Conservation (phyloP, 2,888 invertebrate genomes). For the Orchesella flavescens region DNA sequence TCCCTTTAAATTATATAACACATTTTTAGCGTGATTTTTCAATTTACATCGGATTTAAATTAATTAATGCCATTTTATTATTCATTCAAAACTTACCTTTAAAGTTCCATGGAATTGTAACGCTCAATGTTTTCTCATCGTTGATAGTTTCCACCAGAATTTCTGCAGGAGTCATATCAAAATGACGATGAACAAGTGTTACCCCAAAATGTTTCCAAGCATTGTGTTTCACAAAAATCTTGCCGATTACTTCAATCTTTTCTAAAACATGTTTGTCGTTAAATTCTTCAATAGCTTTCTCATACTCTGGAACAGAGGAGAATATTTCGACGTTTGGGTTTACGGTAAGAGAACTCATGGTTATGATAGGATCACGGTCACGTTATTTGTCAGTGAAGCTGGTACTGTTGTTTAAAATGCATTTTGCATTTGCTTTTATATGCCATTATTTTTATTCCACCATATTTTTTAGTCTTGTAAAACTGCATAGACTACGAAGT, state of each 20-base stretch:
- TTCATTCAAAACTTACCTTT: background rate
- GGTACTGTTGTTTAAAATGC: no score
- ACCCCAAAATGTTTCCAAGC: background rate
- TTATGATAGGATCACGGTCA: no score
- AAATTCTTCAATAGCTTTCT: background rate
- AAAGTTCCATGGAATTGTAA: conserved; percentile 1
- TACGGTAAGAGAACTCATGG: background rate
- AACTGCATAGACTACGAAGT: no score
- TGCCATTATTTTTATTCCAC: no score
- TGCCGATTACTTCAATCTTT: background rate
- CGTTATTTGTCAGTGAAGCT: no score
- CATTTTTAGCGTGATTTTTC: no score
- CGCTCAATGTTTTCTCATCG: background rate
- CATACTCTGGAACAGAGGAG: background rate
- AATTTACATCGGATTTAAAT: no score
- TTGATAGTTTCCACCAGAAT: conserved; percentile 9
- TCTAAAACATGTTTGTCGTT: background rate
- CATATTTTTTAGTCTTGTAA: no score
- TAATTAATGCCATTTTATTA: no score
- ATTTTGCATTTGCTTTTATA: no score
- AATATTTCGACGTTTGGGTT: background rate
- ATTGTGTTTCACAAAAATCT: conserved; percentile 15
- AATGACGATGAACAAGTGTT: conserved; percentile 20
- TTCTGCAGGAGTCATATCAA: background rate
- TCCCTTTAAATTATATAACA: no score